Percentiles rank a stretch among this genome's conserved stretches.
These are phyloP conservation scores for Pyrochroa serraticornis DNA, from an alignment of 2,888 invertebrate genomes.

Conservation along the genomic window DNA sequence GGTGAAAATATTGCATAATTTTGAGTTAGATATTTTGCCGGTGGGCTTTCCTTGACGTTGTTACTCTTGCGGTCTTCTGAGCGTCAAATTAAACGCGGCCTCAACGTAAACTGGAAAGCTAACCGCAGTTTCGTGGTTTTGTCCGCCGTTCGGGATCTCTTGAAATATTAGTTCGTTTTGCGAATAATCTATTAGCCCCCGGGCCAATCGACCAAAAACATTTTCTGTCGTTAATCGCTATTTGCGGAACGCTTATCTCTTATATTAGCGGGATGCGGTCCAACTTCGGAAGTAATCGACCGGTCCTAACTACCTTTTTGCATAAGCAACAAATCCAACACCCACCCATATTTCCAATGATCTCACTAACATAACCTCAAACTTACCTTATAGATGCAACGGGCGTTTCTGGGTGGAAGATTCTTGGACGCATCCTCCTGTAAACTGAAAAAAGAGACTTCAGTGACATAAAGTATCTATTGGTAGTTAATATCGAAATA, in stretches of 20 bases:
- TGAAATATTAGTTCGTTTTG: constrained; percentile 22
- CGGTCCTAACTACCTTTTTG: constrained; percentile 39
- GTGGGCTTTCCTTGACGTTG: not conserved
- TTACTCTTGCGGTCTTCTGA: constrained; percentile 8
- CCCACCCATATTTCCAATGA: no score
- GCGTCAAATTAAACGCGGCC: constrained; percentile 21
- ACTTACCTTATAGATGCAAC: no score
- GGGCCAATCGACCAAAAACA: constrained; percentile 29
- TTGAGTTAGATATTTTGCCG: not conserved
- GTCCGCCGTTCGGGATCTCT: constrained; percentile 10
- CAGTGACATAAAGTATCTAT: no score
- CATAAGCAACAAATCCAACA: no score
- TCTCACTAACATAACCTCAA: no score
- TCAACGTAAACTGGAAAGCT: constrained; percentile 10
- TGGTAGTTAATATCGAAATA: no score
- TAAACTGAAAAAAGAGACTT: no score
- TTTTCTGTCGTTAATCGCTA: constrained; percentile 31
- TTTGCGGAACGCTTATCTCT: constrained; percentile 35
- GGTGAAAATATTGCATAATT: no score
- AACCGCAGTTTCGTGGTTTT: constrained; percentile 20
- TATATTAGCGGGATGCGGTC: constrained; percentile 34
- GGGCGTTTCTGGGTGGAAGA: no score
- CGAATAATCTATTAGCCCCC: constrained; percentile 34
- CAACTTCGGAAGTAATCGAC: constrained; percentile 39
- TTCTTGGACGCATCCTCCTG: no score